phyloP scores from a whole-genome alignment of 2,888 invertebrate species.

The Antheraea yamamai region DNA sequence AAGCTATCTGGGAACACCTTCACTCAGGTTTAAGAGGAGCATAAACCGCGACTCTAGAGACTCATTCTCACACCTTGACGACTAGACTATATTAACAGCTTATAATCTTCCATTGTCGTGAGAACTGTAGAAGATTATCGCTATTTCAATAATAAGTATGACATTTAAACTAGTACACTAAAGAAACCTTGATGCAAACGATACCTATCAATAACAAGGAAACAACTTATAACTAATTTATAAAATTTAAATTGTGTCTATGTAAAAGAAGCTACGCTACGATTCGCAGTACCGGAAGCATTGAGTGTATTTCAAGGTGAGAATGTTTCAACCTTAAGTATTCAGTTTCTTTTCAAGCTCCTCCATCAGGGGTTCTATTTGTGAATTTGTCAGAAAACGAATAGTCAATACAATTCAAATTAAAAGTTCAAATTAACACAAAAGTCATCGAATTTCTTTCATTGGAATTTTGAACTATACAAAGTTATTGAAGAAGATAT shows the following conservation, averaged over 20 bases:
- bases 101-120: neutral
- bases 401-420: neutral
- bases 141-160: conserved; percentile 6
- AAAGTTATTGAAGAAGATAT: neutral
- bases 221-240: conserved; percentile 15
- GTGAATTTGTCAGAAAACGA: neutral
- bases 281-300: conserved; percentile 5
- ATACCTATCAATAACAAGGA: conserved; percentile 5
- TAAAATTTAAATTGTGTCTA: conserved; percentile 14
- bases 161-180: conserved; percentile 1
- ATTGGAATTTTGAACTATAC: neutral
- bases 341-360: conserved; percentile 1
- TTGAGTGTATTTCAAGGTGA: conserved; percentile 6
- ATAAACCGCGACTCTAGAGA: neutral
- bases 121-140: neutral
- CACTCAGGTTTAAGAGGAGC: neutral
- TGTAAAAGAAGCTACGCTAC: conserved; percentile 6
- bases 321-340: conserved; percentile 9
- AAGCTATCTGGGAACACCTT: neutral
- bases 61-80: neutral
- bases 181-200: conserved; percentile 10
- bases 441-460: neutral
- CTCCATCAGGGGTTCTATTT: neutral
- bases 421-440: neutral
- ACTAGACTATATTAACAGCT: neutral